Evolutionary conservation across 2,797 vertebrate species (phyloP).

Genomic region (Lithobates pipiens): DNA sequence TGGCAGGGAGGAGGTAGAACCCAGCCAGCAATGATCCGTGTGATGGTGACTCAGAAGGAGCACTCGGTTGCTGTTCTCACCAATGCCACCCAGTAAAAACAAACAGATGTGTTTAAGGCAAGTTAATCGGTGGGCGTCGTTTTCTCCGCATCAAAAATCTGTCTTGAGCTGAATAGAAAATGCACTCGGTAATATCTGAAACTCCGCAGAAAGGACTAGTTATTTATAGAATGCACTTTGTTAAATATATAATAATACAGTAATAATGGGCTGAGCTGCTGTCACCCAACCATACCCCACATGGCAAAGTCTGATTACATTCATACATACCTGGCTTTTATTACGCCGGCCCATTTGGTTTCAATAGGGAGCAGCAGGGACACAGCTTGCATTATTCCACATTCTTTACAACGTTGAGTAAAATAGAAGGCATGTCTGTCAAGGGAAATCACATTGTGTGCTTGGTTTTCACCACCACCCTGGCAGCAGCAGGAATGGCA

Average conservation of each 20-base stretch:
- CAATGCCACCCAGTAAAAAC: neutral
- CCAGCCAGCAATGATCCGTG: no score
- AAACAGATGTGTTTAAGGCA: constrained; percentile 31
- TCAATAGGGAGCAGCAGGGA: neutral
- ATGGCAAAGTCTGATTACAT: neutral
- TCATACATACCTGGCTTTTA: neutral
- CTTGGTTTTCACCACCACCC: neutral
- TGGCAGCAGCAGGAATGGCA: neutral
- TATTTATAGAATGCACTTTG: constrained; percentile 10
- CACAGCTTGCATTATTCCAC: neutral
- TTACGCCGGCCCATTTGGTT: neutral
- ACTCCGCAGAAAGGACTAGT: neutral
- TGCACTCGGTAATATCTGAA: neutral
- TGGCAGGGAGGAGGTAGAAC: no score
- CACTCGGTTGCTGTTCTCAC: constrained; percentile 20
- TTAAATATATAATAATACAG: neutral
- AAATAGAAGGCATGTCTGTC: neutral
- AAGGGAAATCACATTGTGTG: neutral
- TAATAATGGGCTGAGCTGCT: neutral
- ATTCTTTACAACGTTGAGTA: neutral
- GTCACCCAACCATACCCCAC: constrained; percentile 1
- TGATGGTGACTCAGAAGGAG: constrained; percentile 33
- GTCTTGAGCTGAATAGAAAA: neutral
- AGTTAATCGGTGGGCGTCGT: constrained; percentile 10
- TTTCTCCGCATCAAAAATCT: constrained; percentile 7